Base-by-base conservation (phyloP, 1,140 invertebrate genomes). In the Lerema accius region DNA sequence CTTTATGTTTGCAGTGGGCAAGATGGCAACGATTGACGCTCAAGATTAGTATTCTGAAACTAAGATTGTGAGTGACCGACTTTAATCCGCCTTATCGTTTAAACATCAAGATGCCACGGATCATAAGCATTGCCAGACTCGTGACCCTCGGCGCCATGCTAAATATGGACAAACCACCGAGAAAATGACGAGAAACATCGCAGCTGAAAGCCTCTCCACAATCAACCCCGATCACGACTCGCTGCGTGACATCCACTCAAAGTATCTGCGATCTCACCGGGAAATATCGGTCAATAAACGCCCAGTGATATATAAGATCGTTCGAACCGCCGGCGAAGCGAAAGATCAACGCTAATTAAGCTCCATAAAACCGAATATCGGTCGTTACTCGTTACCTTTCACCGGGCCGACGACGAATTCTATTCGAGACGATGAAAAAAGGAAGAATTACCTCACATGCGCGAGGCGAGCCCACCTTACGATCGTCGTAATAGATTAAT, bases 401-500 rank as follows among this genome's bases (percentile, higher is more conserved):
- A 89, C 85, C 73, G 73, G 62, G 64, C 71, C 70, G 70, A 70
- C 67, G 71, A 74, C 67, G 53, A 56, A 45, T 56, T 56, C 53
- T 58, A 58, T 56, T 28, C 53, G 40, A 56, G 53, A 63, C 37
- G 48, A 69, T 46, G 55, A 71, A 82, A 80, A 83, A 80, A 78
- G 65, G 64, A 82, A 69, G 69, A 74, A 72, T 75, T 66, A 69
- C 76, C 71, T 67, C 69, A 76, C 74, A 75, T 81, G 76, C 74
- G 76, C 82, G 70, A 80, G 76, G 76, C 82, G 71, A 80, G 76
- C 73, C 77, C 72, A 75, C 70, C 75, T 56, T 73, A 75, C 71
- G 73, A 71, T 65, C 69, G 63, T 55, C 66, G 80, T 86, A 89
- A 89, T 89, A 89, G 84, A 87, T 89, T 87, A 89, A 89, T 89